Percentiles rank a stretch among this genome's conserved stretches.
phyloP scores from a whole-genome alignment of 2,113 vertebrate genomes.

The Mystacornis crossleyi region DNA sequence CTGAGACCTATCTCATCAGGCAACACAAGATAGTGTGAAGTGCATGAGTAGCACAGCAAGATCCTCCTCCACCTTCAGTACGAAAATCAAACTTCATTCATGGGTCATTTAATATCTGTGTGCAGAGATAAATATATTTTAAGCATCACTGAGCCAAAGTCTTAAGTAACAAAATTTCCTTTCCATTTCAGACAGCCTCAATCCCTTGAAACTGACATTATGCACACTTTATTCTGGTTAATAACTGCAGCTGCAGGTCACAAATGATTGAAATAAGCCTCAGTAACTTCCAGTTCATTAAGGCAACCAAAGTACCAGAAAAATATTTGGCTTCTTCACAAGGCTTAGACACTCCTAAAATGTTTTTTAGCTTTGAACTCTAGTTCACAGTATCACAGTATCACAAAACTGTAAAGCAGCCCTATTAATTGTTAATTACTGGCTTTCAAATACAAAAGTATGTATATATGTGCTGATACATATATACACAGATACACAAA shows the following conservation, averaged over 20 bases:
- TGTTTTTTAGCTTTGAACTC: not conserved
- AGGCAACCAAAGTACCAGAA: conserved; percentile 22
- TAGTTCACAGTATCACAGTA: too few species aligned
- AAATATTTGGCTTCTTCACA: conserved; percentile 1
- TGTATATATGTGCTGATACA: not conserved
- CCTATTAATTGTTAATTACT: not conserved
- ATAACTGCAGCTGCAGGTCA: conserved; percentile 16
- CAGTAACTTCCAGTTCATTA: conserved; percentile 46
- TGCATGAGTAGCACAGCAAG: not conserved
- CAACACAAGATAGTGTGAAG: not conserved
- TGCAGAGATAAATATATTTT: conserved; percentile 60
- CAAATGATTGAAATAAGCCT: conserved; percentile 29
- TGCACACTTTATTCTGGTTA: conserved; percentile 27
- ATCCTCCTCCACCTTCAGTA: not conserved
- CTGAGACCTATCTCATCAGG: not conserved
- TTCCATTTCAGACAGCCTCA: not conserved
- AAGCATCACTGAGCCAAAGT: conserved; percentile 34
- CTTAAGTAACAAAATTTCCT: conserved; percentile 7
- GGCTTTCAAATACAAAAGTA: not conserved
- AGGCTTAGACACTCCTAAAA: not conserved
- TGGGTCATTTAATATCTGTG: conserved; percentile 45
- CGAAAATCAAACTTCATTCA: conserved; percentile 3
- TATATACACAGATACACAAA: not conserved
- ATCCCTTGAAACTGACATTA: not conserved
- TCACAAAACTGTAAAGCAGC: not conserved